phyloP scores from a whole-genome alignment of 2,113 vertebrate genomes.

The Bettongia penicillata region DNA sequence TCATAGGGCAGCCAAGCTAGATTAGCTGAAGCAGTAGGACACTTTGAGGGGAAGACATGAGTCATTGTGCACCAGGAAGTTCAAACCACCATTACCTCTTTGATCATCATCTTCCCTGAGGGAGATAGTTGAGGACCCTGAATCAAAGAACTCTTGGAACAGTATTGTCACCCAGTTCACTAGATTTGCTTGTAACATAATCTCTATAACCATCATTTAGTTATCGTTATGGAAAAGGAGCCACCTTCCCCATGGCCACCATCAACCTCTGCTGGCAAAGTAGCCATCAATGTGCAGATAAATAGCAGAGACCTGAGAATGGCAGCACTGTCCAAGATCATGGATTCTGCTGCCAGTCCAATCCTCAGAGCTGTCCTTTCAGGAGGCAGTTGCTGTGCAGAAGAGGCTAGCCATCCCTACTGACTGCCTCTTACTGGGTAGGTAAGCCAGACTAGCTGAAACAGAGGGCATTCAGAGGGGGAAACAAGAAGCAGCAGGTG shows the following conservation, averaged over 20 bases:
- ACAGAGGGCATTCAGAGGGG: too few relatives aligned
- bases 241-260: too few relatives aligned
- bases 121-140: not conserved
- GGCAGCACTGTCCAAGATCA: too few relatives aligned
- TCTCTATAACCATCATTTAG: not conserved
- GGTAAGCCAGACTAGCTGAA: too few relatives aligned
- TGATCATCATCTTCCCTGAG: not conserved
- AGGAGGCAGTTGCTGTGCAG: too few relatives aligned
- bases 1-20: not conserved
- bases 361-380: too few relatives aligned
- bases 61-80: not conserved
- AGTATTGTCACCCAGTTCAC: not conserved
- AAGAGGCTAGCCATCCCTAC: too few relatives aligned
- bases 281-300: too few relatives aligned
- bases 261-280: too few relatives aligned
- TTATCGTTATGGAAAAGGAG: not conserved
- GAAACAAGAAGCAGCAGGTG: too few relatives aligned
- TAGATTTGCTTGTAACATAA: not conserved
- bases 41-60: not conserved
- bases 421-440: too few relatives aligned
- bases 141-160: not conserved
- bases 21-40: not conserved
- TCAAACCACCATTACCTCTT: not conserved
- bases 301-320: too few relatives aligned
- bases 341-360: not conserved